Evolutionary conservation across 2,888 invertebrate species (phyloP).

Genomic region (Metalampra italica): DNA sequence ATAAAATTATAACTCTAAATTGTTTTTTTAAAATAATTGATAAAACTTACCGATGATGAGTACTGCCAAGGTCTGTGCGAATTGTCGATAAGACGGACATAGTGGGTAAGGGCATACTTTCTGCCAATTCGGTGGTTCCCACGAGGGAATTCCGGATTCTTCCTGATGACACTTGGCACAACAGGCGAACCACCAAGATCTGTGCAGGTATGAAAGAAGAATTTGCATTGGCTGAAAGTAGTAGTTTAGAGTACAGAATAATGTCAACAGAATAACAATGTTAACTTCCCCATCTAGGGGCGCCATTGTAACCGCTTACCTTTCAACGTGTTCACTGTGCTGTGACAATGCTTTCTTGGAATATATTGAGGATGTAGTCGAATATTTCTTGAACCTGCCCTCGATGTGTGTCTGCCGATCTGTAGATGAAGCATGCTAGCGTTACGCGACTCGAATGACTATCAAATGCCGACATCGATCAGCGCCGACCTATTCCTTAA

Average conservation of each 20-base stretch:
- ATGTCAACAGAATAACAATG: neutral
- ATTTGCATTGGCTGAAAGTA: neutral
- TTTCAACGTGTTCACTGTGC: conserved; percentile 71
- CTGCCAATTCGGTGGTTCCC: conserved; percentile 90
- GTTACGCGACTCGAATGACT: neutral
- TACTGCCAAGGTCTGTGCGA: conserved; percentile 86
- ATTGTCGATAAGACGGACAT: conserved; percentile 90
- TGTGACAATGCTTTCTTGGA: conserved; percentile 71
- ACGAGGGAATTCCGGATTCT: conserved; percentile 84
- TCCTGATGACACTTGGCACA: conserved; percentile 88
- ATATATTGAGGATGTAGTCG: conserved; percentile 70
- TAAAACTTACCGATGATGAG: conserved; percentile 81
- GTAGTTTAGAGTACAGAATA: neutral
- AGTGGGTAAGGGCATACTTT: conserved; percentile 90
- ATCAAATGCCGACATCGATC: conserved; percentile 4
- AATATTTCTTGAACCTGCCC: conserved; percentile 73
- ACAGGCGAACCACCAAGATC: conserved; percentile 91
- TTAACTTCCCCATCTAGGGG: too few relatives aligned
- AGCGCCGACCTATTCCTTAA: too few relatives aligned
- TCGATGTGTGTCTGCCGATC: conserved; percentile 72
- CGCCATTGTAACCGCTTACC: conserved; percentile 33
- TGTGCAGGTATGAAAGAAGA: conserved; percentile 28
- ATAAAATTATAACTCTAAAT: too few relatives aligned
- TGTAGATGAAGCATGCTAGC: conserved; percentile 28
- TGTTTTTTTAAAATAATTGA: neutral